Conservation (phyloP, 37 sponge, comb jelly and placozoan genomes). For the Agelas oroides region DNA sequence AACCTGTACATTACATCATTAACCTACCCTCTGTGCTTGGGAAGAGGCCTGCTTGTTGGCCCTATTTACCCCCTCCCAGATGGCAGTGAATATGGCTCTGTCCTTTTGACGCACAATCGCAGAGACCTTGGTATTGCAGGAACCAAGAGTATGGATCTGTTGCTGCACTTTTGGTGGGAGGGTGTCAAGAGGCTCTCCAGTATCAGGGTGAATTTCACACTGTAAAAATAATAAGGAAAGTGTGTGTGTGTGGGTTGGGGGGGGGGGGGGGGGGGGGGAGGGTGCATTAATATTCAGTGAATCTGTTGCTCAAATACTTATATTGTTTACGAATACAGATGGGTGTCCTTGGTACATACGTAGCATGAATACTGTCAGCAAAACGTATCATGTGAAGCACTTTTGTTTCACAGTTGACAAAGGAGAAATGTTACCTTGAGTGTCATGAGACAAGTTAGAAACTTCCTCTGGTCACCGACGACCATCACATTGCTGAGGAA, state of each 20-base stretch:
- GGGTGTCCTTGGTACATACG: too few relatives aligned
- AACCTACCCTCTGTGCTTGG: constrained; percentile 65
- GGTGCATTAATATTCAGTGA: too few relatives aligned
- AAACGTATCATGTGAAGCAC: too few relatives aligned
- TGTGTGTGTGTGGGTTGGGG: too few relatives aligned
- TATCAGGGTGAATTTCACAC: constrained; percentile 60
- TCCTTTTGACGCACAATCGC: constrained; percentile 59
- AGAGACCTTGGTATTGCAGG: constrained; percentile 57
- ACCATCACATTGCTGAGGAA: constrained; percentile 78
- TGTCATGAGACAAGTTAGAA: constrained; percentile 73
- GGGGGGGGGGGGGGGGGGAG: not conserved
- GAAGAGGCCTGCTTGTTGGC: constrained; percentile 67
- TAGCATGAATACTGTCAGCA: too few relatives aligned
- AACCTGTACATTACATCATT: too few relatives aligned
- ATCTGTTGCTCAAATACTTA: too few relatives aligned
- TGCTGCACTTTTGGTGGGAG: constrained; percentile 43
- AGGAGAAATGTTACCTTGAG: constrained; percentile 78
- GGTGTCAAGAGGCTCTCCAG: constrained; percentile 71
- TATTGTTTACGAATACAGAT: too few relatives aligned
- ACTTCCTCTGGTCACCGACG: constrained; percentile 74
- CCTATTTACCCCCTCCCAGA: constrained; percentile 71
- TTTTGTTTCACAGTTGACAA: too few relatives aligned
- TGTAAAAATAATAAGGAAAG: not conserved
- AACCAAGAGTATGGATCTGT: constrained; percentile 29
- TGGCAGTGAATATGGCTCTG: constrained; percentile 72